phyloP scores from a whole-genome alignment of 2,797 vertebrate species.

The Allenopithecus nigroviridis region DNA sequence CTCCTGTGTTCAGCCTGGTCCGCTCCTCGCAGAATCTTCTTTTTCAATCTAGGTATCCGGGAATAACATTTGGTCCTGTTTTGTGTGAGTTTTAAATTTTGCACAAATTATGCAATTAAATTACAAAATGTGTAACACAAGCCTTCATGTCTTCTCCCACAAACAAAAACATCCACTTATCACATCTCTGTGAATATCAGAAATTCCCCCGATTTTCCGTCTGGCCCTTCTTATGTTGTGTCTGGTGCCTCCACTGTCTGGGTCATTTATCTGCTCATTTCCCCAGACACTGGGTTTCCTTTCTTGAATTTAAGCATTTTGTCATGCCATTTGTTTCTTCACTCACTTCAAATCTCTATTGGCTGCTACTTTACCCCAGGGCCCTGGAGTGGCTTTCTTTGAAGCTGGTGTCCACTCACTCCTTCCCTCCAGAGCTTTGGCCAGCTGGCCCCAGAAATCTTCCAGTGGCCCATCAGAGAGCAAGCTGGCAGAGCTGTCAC shows the following conservation, averaged over 20 bases:
- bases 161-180: background rate
- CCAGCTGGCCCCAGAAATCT: constrained; percentile 50
- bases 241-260: background rate
- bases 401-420: constrained; percentile 13
- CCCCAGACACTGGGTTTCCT: background rate
- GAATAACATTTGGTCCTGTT: constrained; percentile 5
- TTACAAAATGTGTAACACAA: background rate
- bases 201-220: background rate
- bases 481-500: background rate
- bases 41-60: background rate
- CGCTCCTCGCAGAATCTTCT: background rate
- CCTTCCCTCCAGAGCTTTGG: constrained; percentile 50
- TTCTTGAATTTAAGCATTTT: background rate
- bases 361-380: background rate
- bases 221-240: background rate
- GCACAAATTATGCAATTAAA: constrained; percentile 10
- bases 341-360: background rate
- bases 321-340: background rate
- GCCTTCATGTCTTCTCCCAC: background rate
- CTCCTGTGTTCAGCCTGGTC: background rate
- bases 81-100: background rate
- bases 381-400: constrained; percentile 52
- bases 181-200: background rate
- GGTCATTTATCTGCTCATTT: background rate
- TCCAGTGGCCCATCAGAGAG: constrained; percentile 38